Base-by-base conservation (phyloP, 1,140 invertebrate genomes). In the Meloidogyne exigua region DNA sequence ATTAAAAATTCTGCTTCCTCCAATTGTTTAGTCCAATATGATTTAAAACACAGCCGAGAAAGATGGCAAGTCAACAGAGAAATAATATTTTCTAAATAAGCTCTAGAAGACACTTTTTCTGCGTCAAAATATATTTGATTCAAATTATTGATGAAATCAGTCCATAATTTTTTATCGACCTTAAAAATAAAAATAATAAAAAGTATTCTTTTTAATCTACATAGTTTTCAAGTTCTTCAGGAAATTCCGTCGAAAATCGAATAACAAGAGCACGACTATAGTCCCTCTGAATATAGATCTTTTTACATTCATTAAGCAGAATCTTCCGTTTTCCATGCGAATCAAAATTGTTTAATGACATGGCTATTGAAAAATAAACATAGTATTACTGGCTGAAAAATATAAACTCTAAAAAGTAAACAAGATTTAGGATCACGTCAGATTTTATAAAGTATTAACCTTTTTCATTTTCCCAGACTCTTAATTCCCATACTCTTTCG, bases 241-340 rank as follows among this genome's bases (percentile, higher is more conserved):
- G 77, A 42, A 71, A 79, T 15, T 79, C 76, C 67, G 76, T 80
- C 23, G 36, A 39, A 63, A 79, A 79, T 36, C 44, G 44, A 21
- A 79, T 75, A 26, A 65, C 23, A n/a, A 79, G 62, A 21, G 68
- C 77, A 18, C 73, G 76, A 67, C 67, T 39, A 18, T 80, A 79
- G 23, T 79, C 77, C n/a, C 77, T 44, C 81, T 79, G 77, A 49
- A 79, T 69, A 49, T 72, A 79, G 25, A 79, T 10, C 36, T 79
- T 79, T 79, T 69, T 79, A 32, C 77, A 81, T 23, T 79, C 77
- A 68, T 79, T 79, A 10, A 79, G 39, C 28, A 75, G 71, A 42
- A 79, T 67, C 68, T 66, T 78, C 28, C 76, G 36, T 28, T 73
- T 73, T 65, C 63, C 68, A 18, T 57, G 21, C 11, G 68, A 39